Conservation (phyloP, 2,113 vertebrate species). For the Solenodon paradoxus region DNA sequence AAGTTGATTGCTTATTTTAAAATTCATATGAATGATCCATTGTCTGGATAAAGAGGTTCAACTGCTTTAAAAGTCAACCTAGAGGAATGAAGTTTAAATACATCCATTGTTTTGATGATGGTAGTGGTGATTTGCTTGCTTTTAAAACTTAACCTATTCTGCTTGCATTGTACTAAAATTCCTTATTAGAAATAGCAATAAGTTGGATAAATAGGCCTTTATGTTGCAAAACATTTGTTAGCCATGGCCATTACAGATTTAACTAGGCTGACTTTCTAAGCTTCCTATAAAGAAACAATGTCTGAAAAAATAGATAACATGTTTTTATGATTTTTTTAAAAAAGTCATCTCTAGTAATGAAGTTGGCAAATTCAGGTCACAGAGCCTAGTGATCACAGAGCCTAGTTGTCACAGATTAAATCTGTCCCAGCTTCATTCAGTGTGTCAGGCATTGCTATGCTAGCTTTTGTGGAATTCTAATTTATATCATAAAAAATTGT, state of each 20-base stretch:
- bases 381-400: background rate
- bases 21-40: background rate
- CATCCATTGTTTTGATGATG: background rate
- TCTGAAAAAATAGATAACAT: constrained; percentile 24
- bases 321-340: too few relatives aligned
- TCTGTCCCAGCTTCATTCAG: background rate
- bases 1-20: background rate
- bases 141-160: background rate
- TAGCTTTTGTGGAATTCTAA: constrained; percentile 35
- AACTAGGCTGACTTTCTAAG: background rate
- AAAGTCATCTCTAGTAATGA: background rate
- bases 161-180: background rate
- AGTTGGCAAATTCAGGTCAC: background rate
- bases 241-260: background rate
- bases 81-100: background rate
- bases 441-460: background rate
- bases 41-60: background rate
- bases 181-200: background rate
- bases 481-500: background rate
- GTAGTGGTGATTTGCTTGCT: background rate
- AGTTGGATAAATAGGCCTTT: background rate
- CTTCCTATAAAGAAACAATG: constrained; percentile 2
- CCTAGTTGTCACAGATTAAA: background rate
- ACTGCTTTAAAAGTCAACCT: background rate
- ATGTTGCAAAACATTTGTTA: constrained; percentile 4